Base-by-base conservation (phyloP, 1,140 invertebrate species). In the Vanessa atalanta region DNA sequence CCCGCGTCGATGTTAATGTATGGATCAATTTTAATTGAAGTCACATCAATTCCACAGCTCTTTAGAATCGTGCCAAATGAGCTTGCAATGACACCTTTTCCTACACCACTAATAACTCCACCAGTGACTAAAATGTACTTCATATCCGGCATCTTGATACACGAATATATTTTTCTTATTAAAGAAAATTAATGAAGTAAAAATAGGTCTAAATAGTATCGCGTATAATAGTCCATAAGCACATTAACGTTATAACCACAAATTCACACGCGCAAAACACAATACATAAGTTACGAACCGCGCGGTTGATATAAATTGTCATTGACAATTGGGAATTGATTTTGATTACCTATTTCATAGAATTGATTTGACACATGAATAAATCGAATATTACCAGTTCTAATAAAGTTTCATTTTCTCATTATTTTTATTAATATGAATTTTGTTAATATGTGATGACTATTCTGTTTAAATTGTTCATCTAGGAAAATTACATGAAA, bases 1-100 rank as follows among this genome's bases (percentile, higher is more conserved):
- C 98, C 98, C 81, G 99, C 99, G 93, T 99, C 99, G 78, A 99
- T 98, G 92, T 99, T 99, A 65, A 99, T 98, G 88, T 99, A 99
- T 0, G 99, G 99, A 92, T 99, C 99, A 85, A 99, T 99, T 95
- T 99, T 99, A 80, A 99, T 99, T 15, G 97, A 97, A 26, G 98
- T 99, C 5, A 99, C 98, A 87, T 96, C 94, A 63, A 99, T 96
- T 6, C 98, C 98, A 88, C 96, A 97, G 75, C 96, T 96, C 94
- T 99, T 99, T 6, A 99, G 93, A 78, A 99, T 96, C 26, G 98
- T 98, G 15, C 99, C 99, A 88, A 99, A 96, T 72, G 97, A 98
- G 88, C 97, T 98, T 13, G 98, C 97, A 80, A 99, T 98, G 13
- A 99, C 97, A 71, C 99, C 99, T 94, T 99, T 99, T 15, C 99